A percentile compares a stretch with the other conserved stretches of the same genome.
Evolutionary conservation across 2,113 vertebrate species (phyloP).

Genomic region (Morone saxatilis): DNA sequence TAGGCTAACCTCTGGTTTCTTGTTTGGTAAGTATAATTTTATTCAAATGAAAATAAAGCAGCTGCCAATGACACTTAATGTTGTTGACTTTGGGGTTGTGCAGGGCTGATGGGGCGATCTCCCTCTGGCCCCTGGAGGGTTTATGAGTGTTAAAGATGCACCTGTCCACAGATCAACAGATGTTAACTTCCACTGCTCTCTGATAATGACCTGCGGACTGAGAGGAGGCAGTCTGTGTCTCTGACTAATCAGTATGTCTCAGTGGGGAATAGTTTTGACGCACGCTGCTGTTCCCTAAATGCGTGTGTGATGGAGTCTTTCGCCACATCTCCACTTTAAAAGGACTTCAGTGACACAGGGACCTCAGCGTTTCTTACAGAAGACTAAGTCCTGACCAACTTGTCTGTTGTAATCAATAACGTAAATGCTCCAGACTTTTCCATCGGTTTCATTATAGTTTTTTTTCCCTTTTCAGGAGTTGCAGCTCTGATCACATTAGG

Average conservation of each 20-base stretch:
- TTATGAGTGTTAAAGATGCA: constrained; percentile 31
- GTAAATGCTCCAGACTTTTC: constrained; percentile 35
- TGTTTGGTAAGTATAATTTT: constrained; percentile 12
- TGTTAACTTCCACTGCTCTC: constrained; percentile 18
- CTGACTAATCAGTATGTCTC: constrained; percentile 35
- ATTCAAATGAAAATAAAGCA: constrained; percentile 26
- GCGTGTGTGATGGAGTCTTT: background rate
- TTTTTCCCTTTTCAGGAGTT: constrained; percentile 24
- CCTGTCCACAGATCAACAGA: constrained; percentile 47
- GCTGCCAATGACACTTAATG: constrained; percentile 32
- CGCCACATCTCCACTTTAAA: constrained; percentile 30
- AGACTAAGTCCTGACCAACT: background rate
- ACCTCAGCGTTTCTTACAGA: constrained; percentile 17
- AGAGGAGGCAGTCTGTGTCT: constrained; percentile 20
- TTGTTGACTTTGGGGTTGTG: constrained; percentile 44
- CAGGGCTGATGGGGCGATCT: constrained; percentile 16
- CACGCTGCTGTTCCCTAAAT: constrained; percentile 15
- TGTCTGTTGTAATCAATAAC: constrained; percentile 31
- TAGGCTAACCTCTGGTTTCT: background rate
- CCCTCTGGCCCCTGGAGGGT: constrained; percentile 21
- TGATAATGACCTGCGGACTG: constrained; percentile 44
- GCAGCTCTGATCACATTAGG: constrained; percentile 31
- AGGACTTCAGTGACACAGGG: constrained; percentile 23
- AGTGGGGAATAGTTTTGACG: constrained; percentile 32
- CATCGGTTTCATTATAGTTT: constrained; percentile 25